A percentile compares a stretch with the other conserved stretches of the same genome.
phyloP scores from a whole-genome alignment of 2,888 invertebrate genomes.

The Pristionchus arcanus region DNA sequence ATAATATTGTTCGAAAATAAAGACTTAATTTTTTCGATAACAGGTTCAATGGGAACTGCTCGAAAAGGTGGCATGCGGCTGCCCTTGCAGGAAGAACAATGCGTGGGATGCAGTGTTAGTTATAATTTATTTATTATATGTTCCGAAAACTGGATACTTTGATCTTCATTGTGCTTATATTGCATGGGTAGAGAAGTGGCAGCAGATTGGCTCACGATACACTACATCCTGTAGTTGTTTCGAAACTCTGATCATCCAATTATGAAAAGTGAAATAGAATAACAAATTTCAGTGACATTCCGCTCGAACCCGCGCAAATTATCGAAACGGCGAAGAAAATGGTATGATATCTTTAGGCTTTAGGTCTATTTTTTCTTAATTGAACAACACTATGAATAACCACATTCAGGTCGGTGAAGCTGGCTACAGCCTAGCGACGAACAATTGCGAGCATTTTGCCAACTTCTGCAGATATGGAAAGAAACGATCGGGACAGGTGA shows the following conservation, averaged over 20 bases:
- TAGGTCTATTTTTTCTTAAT: too few species aligned
- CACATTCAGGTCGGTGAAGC: not conserved
- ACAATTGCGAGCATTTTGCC: not conserved
- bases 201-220: too few species aligned
- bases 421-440: not conserved
- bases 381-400: too few species aligned
- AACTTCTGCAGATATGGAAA: not conserved
- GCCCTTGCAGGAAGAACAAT: slow-evolving; percentile 4
- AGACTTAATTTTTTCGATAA: not conserved
- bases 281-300: not conserved
- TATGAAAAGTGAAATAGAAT: not conserved
- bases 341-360: not conserved
- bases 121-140: too few species aligned
- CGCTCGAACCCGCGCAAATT: not conserved
- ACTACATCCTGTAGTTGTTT: too few species aligned
- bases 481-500: not conserved
- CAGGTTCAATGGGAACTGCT: slow-evolving; percentile 17
- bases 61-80: not conserved
- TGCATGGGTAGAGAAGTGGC: too few species aligned
- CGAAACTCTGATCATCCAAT: too few species aligned
- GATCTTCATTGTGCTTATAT: too few species aligned
- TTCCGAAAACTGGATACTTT: too few species aligned
- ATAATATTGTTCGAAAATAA: not conserved
- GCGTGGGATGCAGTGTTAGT: not conserved
- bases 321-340: not conserved